Base-by-base conservation (phyloP, 2,888 invertebrate species). In the Nomada hirtipes region DNA sequence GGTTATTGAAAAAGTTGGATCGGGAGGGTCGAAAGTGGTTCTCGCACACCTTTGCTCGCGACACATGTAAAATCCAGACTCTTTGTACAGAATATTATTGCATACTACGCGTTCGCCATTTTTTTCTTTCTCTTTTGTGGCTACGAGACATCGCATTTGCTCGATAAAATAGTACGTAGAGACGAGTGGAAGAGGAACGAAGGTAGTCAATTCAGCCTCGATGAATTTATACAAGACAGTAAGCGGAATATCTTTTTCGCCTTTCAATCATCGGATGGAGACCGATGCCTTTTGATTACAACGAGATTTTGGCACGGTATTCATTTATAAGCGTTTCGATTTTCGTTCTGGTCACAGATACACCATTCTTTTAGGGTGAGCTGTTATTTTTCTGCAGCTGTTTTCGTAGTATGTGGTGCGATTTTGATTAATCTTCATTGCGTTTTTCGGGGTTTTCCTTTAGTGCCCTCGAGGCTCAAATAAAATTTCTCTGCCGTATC, bases 1-100 rank as follows among this genome's bases (percentile, higher is more conserved):
- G 69, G 64, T 57, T 73, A 65, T 63, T 52, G 44, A 50, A 70
- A 70, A 57, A 52, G 36, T 9, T 23, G 52, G 3, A 13, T 11
- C n/a, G 29, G 63, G 55, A 75, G 72, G 74, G 44, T 75, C 59
- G 64, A 76, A 53, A 67, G 65, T 53, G 42, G 57, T 74, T 77
- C 79, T 74, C 61, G 61, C 80, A 77, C 75, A 85, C 76, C 67
- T 74, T 83, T 73, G 82, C 44, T 73, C 73, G 77, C 84, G 79
- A 86, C 84, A 86, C 83, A 82, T 86, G 83, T 85, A 88, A 89
- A 87, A 88, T 88, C 82, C 87, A 83, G 82, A 84, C 72, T 82
- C 80, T 90, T 86, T 89, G 87, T 86, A 90, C 84, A 88, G 82
- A 76, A 84, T 88, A 90, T 91, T 91, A 91, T 90, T 91, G 91